Evolutionary conservation across 2,797 vertebrate species (phyloP).

Genomic region (Tympanoctomys barrerae): DNA sequence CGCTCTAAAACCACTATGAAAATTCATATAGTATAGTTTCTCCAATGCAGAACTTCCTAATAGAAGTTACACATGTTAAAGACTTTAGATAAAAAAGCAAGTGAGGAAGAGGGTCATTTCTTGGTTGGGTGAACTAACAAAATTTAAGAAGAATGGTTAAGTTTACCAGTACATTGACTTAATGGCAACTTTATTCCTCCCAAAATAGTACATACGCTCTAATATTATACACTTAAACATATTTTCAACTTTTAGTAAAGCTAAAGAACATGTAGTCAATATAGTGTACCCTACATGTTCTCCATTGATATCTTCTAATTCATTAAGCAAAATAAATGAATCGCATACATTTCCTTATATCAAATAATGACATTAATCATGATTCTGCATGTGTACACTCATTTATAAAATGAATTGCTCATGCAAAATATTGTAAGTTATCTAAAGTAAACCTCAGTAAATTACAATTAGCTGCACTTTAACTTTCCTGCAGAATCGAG

Average conservation of each 20-base stretch:
- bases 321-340: conserved; percentile 34
- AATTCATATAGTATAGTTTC: neutral
- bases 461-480: neutral
- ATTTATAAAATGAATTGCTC: neutral
- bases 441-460: neutral
- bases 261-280: neutral
- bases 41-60: neutral
- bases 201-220: neutral
- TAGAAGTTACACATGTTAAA: neutral
- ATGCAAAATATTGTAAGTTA: neutral
- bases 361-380: neutral
- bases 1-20: neutral
- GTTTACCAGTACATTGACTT: neutral
- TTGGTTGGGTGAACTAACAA: neutral
- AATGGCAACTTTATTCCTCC: neutral
- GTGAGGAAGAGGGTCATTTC: neutral
- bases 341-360: neutral
- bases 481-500: neutral
- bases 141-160: neutral
- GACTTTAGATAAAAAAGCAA: neutral
- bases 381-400: neutral
- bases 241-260: conserved; percentile 14
- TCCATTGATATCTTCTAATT: conserved; percentile 10
- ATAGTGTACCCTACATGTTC: neutral
- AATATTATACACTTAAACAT: neutral